These are phyloP conservation scores for Rambutsinella grinnellia DNA, from an alignment of 2,888 invertebrate genomes.

Conservation along the genomic window DNA sequence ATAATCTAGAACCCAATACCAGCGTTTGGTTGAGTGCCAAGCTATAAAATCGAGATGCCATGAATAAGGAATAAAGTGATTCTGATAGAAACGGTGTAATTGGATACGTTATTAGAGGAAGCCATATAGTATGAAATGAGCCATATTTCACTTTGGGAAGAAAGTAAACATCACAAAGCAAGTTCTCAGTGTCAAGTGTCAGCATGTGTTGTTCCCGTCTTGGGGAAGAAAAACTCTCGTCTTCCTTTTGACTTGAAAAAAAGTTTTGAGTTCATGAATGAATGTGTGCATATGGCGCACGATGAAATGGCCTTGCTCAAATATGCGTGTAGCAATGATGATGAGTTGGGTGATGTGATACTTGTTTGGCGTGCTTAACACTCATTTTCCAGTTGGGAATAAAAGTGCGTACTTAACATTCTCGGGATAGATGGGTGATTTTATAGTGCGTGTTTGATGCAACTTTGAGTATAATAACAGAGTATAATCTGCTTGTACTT, in stretches of 20 bases:
- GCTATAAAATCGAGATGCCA: neutral
- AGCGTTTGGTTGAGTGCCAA: neutral
- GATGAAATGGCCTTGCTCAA: no score
- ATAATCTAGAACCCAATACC: neutral
- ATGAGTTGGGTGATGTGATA: slow-evolving; percentile 22
- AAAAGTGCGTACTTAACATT: slow-evolving; percentile 10
- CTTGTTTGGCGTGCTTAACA: slow-evolving; percentile 27
- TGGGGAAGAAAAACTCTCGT: neutral
- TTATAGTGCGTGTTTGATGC: no score
- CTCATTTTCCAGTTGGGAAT: slow-evolving; percentile 21
- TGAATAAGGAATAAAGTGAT: slow-evolving; percentile 6
- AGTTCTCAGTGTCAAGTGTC: slow-evolving; percentile 39
- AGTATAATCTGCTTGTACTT: no score
- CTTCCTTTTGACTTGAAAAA: neutral
- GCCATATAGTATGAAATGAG: slow-evolving; percentile 18
- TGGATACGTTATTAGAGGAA: slow-evolving; percentile 29
- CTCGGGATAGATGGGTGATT: no score
- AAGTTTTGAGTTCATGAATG: neutral
- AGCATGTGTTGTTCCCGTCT: slow-evolving; percentile 18
- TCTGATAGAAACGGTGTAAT: slow-evolving; percentile 12
- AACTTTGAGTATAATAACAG: no score
- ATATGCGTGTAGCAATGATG: neutral
- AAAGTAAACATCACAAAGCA: neutral
- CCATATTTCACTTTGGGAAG: slow-evolving; percentile 31
- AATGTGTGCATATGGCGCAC: neutral